Base-by-base conservation (phyloP, 2,888 invertebrate species). In the Cacoxenus indagator region DNA sequence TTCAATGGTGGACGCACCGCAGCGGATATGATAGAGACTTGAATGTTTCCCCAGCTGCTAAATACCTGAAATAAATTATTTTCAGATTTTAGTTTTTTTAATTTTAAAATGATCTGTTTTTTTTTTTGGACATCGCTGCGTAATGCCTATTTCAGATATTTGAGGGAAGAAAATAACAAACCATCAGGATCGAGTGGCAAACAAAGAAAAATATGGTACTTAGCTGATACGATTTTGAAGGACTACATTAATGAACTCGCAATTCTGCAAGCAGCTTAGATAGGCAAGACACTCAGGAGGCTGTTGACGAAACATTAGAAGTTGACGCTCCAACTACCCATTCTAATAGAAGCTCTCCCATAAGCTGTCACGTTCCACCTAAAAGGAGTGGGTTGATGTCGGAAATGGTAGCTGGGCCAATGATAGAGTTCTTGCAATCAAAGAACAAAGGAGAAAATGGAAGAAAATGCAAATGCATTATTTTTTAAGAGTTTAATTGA, bases 1-100 rank as follows among this genome's bases (percentile, higher is more conserved):
- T 54, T 64, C 64, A 68, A 64, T 64, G 31, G 68, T 68, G 37
- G n/a, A n/a, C n/a, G n/a, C n/a, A n/a, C n/a, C n/a, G n/a, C n/a
- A n/a, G n/a, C n/a, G n/a, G n/a, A n/a, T 54, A 67, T 37, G 64
- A 51, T 46, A 29, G 61, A 45, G 61, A 61, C 67, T 67, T 59
- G 29, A 61, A 67, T 46, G 67, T 48, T 64, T 64, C 48, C 26
- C 64, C 64, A 54, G 67, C 64, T 64, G 55, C 51, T 55, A 67
- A 64, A 67, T 27, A 64, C 3, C 55, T 67, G 45, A n/a, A 67
- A 64, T 57, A 26, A 6, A 0, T 8, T 14, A 26, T 4, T 1
- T 3, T 57, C n/a, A n/a, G n/a, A n/a, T n/a, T n/a, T n/a, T n/a
- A n/a, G n/a, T 2, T 57, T 57, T 22, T 57, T 57, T 57, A 57